Conservation (phyloP, 2,888 invertebrate genomes). For the Agriopis aurantiaria region DNA sequence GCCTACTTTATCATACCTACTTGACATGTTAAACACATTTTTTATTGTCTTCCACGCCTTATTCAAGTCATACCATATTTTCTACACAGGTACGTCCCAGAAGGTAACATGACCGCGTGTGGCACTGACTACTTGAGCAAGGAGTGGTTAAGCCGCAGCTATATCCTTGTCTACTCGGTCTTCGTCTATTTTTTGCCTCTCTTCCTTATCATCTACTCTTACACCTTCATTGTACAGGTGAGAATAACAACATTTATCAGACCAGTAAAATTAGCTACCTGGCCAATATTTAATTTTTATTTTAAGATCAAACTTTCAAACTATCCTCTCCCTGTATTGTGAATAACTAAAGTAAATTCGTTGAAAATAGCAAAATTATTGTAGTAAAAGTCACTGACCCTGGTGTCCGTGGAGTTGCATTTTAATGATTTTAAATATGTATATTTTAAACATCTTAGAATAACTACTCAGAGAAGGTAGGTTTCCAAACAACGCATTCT, state of each 20-base stretch:
- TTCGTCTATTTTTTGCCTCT: slow-evolving; percentile 93
- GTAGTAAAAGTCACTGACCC: too few species aligned
- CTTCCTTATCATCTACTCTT: slow-evolving; percentile 93
- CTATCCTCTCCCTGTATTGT: too few species aligned
- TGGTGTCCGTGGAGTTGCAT: too few species aligned
- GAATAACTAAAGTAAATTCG: too few species aligned
- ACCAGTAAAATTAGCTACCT: not conserved
- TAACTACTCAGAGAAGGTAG: too few species aligned
- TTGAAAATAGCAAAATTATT: too few species aligned
- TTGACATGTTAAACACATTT: not conserved
- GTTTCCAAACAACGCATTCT: too few species aligned
- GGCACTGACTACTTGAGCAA: slow-evolving; percentile 94
- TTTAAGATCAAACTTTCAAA: too few species aligned
- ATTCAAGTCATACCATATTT: not conserved
- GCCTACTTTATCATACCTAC: not conserved
- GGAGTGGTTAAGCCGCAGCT: slow-evolving; percentile 91
- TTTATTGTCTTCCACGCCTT: not conserved
- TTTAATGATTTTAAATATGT: too few species aligned
- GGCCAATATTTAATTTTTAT: too few species aligned
- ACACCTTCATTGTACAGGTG: slow-evolving; percentile 95
- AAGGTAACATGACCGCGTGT: slow-evolving; percentile 97
- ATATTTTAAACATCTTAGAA: too few species aligned
- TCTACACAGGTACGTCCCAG: slow-evolving; percentile 92
- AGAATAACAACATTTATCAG: slow-evolving; percentile 2
- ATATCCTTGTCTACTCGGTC: slow-evolving; percentile 92